Evolutionary conservation across 1,140 invertebrate genomes (phyloP).

Genomic region (Trinorchestia longiramus): DNA sequence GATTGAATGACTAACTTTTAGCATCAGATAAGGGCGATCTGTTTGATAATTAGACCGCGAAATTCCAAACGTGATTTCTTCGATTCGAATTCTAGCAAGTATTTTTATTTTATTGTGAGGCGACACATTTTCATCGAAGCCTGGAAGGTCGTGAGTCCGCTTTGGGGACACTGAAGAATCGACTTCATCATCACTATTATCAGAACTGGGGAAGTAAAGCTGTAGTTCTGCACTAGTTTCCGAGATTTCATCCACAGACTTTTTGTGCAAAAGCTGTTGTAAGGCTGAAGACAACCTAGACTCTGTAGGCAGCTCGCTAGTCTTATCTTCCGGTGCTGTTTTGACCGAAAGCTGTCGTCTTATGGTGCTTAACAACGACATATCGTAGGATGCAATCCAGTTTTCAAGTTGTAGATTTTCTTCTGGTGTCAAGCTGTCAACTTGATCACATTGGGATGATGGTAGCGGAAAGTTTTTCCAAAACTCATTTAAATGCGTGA

Average conservation of each 20-base stretch:
- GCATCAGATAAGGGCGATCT: conserved; percentile 82
- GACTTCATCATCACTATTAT: conserved; percentile 81
- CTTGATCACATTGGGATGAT: conserved; percentile 52
- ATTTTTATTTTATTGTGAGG: conserved; percentile 81
- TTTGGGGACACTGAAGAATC: conserved; percentile 75
- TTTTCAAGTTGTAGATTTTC: conserved; percentile 55
- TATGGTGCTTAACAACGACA: conserved; percentile 66
- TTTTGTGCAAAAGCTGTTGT: conserved; percentile 62
- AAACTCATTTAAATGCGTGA: conserved; percentile 79
- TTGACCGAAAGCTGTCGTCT: conserved; percentile 63
- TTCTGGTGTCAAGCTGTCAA: conserved; percentile 47
- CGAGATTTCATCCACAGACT: conserved; percentile 63
- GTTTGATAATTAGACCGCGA: conserved; percentile 76
- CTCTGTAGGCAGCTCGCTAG: conserved; percentile 47
- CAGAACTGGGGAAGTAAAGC: conserved; percentile 75
- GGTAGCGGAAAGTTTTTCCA: conserved; percentile 78
- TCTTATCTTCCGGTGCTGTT: conserved; percentile 17
- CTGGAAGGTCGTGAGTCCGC: conserved; percentile 80
- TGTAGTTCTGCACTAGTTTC: conserved; percentile 65
- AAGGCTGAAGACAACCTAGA: conserved; percentile 55
- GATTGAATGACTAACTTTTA: conserved; percentile 79
- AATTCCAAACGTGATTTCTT: conserved; percentile 73
- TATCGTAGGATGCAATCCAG: conserved; percentile 67
- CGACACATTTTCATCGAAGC: conserved; percentile 87
- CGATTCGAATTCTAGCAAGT: conserved; percentile 80